These are phyloP conservation scores for Struthidea cinerea DNA, from an alignment of 2,113 vertebrate genomes.

Conservation along the genomic window DNA sequence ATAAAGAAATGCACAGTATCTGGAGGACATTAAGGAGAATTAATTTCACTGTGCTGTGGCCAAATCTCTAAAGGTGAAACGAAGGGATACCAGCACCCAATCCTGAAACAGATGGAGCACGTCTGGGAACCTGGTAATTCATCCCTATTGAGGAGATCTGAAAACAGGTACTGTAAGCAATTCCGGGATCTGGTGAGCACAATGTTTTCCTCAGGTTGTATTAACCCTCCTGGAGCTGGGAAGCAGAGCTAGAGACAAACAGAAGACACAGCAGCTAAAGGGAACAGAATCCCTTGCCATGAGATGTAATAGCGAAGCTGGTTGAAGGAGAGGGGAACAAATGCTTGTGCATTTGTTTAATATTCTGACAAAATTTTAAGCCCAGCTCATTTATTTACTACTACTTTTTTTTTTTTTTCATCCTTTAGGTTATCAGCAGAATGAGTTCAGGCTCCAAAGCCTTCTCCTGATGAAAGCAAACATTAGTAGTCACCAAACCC, in stretches of 20 bases:
- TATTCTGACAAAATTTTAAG: background rate
- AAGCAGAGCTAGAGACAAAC: background rate
- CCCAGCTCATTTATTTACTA: background rate
- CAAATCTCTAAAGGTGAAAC: background rate
- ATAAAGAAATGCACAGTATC: background rate
- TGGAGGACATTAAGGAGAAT: background rate
- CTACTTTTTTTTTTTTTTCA: rapidly evolving
- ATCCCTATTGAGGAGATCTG: background rate
- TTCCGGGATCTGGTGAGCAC: background rate
- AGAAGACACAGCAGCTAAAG: background rate
- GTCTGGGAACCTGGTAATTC: background rate
- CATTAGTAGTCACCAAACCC: background rate
- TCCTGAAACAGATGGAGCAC: background rate
- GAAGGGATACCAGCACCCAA: background rate
- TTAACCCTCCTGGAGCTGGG: background rate
- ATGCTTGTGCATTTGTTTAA: background rate
- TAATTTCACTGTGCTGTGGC: background rate
- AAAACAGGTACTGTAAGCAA: background rate
- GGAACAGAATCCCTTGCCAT: background rate
- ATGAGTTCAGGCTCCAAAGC: background rate
- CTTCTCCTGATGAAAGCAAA: background rate
- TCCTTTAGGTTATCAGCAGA: background rate
- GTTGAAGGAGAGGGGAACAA: rapidly evolving
- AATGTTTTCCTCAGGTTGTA: background rate
- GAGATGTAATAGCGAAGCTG: background rate